Conservation (phyloP, 2,113 vertebrate species). For the Eonycteris spelaea region DNA sequence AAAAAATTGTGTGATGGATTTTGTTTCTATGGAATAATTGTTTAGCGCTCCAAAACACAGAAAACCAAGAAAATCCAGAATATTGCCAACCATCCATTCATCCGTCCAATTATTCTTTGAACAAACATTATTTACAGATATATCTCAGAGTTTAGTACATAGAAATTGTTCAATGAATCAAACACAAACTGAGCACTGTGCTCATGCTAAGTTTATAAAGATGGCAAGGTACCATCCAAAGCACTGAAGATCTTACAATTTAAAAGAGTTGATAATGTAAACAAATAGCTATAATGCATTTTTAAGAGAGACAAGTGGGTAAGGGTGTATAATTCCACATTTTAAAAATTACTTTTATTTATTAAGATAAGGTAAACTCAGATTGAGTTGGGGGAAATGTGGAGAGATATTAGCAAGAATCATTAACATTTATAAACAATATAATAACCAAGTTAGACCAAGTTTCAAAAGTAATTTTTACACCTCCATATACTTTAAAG, state of each 20-base stretch:
- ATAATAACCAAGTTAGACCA: conserved; percentile 31
- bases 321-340: background rate
- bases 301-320: background rate
- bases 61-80: conserved; percentile 32
- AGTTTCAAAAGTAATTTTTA: conserved; percentile 18
- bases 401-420: background rate
- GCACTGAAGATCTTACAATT: background rate
- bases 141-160: background rate
- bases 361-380: background rate
- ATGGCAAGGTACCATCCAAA: background rate
- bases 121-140: background rate
- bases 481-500: background rate
- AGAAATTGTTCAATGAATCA: background rate
- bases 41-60: conserved; percentile 9
- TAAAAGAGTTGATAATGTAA: background rate
- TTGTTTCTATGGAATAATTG: background rate
- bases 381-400: background rate
- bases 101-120: background rate
- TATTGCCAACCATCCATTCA: background rate
- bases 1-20: background rate
- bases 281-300: background rate
- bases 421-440: background rate
- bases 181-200: background rate
- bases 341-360: background rate
- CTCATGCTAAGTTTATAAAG: background rate